Conservation (phyloP, 2,113 vertebrate species). For the Muscicapa adusta region DNA sequence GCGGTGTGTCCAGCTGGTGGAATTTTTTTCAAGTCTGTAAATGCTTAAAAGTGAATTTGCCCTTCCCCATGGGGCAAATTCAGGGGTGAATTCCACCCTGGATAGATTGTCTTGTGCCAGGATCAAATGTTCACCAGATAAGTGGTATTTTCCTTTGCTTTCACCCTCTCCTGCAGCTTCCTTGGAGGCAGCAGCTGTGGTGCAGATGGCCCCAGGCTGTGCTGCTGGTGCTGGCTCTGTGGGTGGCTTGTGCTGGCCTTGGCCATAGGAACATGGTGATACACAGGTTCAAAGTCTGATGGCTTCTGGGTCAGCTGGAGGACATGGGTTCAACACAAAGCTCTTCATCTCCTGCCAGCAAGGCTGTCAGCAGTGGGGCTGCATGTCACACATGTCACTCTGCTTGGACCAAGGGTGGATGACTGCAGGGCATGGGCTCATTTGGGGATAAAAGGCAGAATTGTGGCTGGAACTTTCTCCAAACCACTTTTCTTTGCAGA, state of each 20-base stretch:
- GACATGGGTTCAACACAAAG: background rate
- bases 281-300: background rate
- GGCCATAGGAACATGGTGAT: background rate
- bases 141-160: background rate
- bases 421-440: background rate
- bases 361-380: background rate
- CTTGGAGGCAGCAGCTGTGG: background rate
- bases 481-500: background rate
- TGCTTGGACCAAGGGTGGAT: background rate
- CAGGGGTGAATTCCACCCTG: background rate
- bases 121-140: rapidly evolving
- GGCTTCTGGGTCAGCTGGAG: background rate
- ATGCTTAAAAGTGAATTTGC: background rate
- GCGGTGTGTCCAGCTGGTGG: background rate
- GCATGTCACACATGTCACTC: background rate
- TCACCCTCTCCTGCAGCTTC: background rate
- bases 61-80: background rate
- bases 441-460: background rate
- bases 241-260: background rate
- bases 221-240: background rate
- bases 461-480: background rate
- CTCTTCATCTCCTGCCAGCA: background rate
- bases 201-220: background rate
- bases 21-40: background rate
- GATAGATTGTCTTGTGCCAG: background rate